Conservation (phyloP, 2,113 vertebrate species). For the Podarcis cretensis region DNA sequence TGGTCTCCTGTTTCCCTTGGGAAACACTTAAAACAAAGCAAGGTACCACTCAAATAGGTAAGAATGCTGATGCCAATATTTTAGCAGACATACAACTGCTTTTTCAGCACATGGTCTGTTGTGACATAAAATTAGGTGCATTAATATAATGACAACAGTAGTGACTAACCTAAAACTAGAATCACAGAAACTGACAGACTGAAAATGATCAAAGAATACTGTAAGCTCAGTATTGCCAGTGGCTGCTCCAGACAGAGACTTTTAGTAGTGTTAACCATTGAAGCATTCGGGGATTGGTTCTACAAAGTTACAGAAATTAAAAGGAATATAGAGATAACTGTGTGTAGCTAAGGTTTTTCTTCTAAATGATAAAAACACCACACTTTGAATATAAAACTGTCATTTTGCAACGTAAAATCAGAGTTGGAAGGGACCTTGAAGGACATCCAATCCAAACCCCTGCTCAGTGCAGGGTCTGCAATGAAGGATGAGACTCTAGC, state of each 20-base stretch:
- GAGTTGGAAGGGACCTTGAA: too few relatives aligned
- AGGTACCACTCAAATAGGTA: background rate
- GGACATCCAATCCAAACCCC: too few relatives aligned
- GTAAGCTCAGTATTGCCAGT: too few relatives aligned
- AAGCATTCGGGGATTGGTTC: background rate
- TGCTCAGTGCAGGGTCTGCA: too few relatives aligned
- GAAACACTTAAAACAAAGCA: background rate
- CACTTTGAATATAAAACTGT: background rate
- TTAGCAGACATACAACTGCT: background rate
- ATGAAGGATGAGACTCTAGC: too few relatives aligned
- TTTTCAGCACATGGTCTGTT: background rate
- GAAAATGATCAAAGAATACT: background rate
- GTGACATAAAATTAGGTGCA: background rate
- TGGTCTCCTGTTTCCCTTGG: background rate
- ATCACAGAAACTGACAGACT: background rate
- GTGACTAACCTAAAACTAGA: background rate
- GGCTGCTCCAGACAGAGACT: background rate
- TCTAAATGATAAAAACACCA: background rate
- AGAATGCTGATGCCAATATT: background rate
- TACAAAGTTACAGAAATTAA: background rate
- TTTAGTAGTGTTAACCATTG: background rate
- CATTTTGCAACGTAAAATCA: background rate
- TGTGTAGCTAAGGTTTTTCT: background rate
- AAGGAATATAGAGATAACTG: background rate
- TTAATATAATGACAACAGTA: background rate